phyloP scores from a whole-genome alignment of 2,888 invertebrate species.

The Andricus quercusramuli region DNA sequence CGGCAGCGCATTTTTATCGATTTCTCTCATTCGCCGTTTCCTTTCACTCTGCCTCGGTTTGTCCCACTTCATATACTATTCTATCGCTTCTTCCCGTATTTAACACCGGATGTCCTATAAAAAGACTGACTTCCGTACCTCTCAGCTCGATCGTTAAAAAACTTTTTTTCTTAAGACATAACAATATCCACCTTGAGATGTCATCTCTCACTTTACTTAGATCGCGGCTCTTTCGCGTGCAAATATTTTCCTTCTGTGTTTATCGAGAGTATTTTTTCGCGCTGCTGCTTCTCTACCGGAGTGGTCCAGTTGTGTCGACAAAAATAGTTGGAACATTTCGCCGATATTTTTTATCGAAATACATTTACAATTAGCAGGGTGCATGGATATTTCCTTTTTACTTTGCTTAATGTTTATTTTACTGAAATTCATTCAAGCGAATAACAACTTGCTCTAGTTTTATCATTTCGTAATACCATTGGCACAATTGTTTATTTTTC shows the following conservation, averaged over 20 bases:
- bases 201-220: not conserved
- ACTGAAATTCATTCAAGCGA: too few relatives aligned
- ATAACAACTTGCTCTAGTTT: too few relatives aligned
- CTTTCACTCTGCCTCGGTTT: slow-evolving; percentile 45
- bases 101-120: slow-evolving; percentile 47
- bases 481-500: too few relatives aligned
- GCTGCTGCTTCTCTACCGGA: not conserved
- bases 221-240: not conserved
- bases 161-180: not conserved
- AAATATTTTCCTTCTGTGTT: not conserved
- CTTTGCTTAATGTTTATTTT: too few relatives aligned
- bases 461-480: too few relatives aligned
- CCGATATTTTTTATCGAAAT: too few relatives aligned
- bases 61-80: slow-evolving; percentile 53
- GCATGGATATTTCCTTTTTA: too few relatives aligned
- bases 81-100: slow-evolving; percentile 55
- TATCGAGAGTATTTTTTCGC: not conserved
- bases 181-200: not conserved
- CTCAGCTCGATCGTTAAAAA: not conserved
- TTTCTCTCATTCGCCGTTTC: slow-evolving; percentile 45
- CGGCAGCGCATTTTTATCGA: slow-evolving; percentile 54
- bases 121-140: slow-evolving; percentile 14
- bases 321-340: not conserved
- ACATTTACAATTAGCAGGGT: too few relatives aligned
- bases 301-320: not conserved